These are phyloP conservation scores for Piscicola geometra DNA, from an alignment of 2,888 invertebrate species.

Conservation along the genomic window DNA sequence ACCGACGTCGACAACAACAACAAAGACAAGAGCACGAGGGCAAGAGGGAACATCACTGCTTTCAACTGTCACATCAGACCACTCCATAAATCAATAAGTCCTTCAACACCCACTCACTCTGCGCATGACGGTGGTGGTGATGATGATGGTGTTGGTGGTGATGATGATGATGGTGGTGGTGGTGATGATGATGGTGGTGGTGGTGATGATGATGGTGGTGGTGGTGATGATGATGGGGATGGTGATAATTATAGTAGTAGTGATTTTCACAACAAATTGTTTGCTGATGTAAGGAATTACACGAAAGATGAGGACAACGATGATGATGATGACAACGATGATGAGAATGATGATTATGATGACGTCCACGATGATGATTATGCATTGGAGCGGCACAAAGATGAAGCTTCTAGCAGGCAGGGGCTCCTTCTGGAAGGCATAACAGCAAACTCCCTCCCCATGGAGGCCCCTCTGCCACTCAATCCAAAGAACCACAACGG, in stretches of 20 bases:
- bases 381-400: background rate
- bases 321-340: conserved; percentile 7
- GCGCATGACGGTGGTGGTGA: background rate
- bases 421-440: too few species aligned
- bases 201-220: background rate
- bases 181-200: background rate
- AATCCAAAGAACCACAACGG: background rate
- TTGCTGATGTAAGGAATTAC: background rate
- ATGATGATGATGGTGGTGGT: background rate
- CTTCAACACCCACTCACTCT: too few species aligned
- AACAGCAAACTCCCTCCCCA: too few species aligned
- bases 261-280: background rate
- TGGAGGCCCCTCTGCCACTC: background rate
- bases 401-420: too few species aligned
- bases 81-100: background rate
- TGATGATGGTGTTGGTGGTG: background rate
- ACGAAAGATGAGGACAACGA: background rate
- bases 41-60: background rate
- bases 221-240: background rate
- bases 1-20: too few species aligned
- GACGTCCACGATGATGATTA: background rate
- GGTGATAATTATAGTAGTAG: background rate
- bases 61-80: background rate
- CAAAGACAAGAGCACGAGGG: background rate
- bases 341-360: background rate